Evolutionary conservation across 2,113 vertebrate genomes (phyloP).

Genomic region (Mellivora capensis): DNA sequence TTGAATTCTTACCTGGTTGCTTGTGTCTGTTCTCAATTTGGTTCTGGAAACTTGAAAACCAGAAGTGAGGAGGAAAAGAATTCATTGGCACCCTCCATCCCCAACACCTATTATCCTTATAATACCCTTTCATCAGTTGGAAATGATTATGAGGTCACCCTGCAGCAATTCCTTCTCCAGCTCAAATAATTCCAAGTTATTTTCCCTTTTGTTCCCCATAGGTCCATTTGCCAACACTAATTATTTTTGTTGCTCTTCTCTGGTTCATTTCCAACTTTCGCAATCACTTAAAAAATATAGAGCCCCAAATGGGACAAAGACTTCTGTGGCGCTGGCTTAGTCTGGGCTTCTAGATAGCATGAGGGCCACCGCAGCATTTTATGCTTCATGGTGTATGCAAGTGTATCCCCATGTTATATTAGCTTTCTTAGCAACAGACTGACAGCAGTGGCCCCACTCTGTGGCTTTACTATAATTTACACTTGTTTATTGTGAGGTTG

Average conservation of each 20-base stretch:
- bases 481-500: not conserved
- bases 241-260: constrained; percentile 68
- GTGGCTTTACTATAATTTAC: not conserved
- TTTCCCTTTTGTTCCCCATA: constrained; percentile 59
- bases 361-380: constrained; percentile 19
- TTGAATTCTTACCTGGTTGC: not conserved
- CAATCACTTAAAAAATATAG: constrained; percentile 68
- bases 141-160: constrained; percentile 68
- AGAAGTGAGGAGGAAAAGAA: constrained; percentile 25
- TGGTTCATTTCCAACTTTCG: constrained; percentile 64
- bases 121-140: constrained; percentile 15
- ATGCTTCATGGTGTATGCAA: not conserved
- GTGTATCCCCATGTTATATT: not conserved
- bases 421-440: not conserved
- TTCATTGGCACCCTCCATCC: not conserved
- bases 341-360: constrained; percentile 10
- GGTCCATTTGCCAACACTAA: constrained; percentile 64
- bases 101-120: constrained; percentile 41
- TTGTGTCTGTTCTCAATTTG: not conserved
- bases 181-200: constrained; percentile 62
- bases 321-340: constrained; percentile 32
- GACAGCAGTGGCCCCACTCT: not conserved
- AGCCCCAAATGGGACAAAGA: constrained; percentile 45
- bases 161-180: constrained; percentile 57
- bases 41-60: constrained; percentile 9